Conservation (phyloP, 53 echinoderm and acorn worm species). For the Crossaster papposus region DNA sequence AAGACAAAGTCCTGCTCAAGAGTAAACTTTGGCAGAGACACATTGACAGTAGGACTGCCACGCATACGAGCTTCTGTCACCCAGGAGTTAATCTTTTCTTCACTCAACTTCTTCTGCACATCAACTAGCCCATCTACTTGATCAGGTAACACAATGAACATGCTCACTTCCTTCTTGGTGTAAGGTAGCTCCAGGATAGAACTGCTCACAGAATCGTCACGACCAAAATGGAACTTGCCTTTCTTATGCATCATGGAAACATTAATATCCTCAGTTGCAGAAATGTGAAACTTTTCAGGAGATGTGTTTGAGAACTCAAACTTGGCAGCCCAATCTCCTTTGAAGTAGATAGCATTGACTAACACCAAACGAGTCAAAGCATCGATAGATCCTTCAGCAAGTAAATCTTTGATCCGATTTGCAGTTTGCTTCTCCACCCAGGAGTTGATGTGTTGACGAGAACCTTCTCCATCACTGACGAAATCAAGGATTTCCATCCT, state of each 20-base stretch:
- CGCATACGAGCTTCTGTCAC: conserved; percentile 9
- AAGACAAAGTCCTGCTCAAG: conserved; percentile 50
- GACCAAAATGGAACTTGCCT: conserved; percentile 39
- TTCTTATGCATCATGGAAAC: conserved; percentile 76
- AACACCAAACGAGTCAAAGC: conserved; percentile 72
- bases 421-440: conserved; percentile 88
- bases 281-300: conserved; percentile 61
- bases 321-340: conserved; percentile 76
- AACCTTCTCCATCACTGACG: conserved; percentile 29
- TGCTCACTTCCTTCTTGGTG: conserved; percentile 63
- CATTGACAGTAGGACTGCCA: neutral
- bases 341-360: conserved; percentile 94
- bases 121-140: conserved; percentile 58
- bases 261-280: conserved; percentile 45
- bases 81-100: neutral
- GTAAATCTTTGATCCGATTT: conserved; percentile 71
- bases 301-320: conserved; percentile 57
- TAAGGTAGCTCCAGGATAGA: conserved; percentile 49
- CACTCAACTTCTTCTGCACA: conserved; percentile 42
- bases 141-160: conserved; percentile 67
- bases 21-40: conserved; percentile 45
- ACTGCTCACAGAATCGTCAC: conserved; percentile 27
- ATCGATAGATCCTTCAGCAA: conserved; percentile 64
- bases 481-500: conserved; percentile 42
- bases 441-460: conserved; percentile 69